phyloP scores from a whole-genome alignment of 2,797 vertebrate species.

The Propithecus perrieri region DNA sequence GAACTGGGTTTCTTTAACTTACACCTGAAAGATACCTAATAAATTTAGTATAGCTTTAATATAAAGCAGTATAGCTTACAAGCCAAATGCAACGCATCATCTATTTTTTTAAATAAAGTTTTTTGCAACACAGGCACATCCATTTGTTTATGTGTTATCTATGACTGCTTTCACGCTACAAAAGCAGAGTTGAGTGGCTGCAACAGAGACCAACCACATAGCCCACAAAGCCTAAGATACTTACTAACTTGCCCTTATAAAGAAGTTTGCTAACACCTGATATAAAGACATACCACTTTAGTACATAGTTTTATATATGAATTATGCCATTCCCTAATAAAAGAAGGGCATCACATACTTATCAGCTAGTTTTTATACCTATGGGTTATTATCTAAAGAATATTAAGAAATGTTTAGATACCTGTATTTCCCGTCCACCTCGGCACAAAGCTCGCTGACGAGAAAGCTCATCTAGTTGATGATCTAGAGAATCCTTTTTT shows the following conservation, averaged over 20 bases:
- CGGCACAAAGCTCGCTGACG: constrained; percentile 85
- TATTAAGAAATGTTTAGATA: not conserved
- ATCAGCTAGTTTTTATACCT: not conserved
- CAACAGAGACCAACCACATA: not conserved
- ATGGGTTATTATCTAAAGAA: not conserved
- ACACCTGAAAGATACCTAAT: not conserved
- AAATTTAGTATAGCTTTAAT: not conserved
- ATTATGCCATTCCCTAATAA: not conserved
- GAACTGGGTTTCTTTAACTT: not conserved
- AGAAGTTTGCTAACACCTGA: not conserved
- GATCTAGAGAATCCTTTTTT: constrained; percentile 86
- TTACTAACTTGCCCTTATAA: not conserved
- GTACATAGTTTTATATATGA: not conserved
- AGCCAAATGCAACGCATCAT: not conserved
- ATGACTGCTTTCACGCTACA: not conserved
- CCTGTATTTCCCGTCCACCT: constrained; percentile 80
- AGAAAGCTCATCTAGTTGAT: constrained; percentile 85
- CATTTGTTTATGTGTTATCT: not conserved
- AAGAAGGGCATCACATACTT: not conserved
- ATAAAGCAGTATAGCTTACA: not conserved
- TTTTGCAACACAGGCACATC: not conserved
- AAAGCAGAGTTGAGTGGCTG: not conserved
- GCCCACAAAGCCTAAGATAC: not conserved
- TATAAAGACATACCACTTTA: not conserved
- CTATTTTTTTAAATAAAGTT: not conserved